phyloP scores from a whole-genome alignment of 2,797 vertebrate genomes.

The Serranus cabrilla region DNA sequence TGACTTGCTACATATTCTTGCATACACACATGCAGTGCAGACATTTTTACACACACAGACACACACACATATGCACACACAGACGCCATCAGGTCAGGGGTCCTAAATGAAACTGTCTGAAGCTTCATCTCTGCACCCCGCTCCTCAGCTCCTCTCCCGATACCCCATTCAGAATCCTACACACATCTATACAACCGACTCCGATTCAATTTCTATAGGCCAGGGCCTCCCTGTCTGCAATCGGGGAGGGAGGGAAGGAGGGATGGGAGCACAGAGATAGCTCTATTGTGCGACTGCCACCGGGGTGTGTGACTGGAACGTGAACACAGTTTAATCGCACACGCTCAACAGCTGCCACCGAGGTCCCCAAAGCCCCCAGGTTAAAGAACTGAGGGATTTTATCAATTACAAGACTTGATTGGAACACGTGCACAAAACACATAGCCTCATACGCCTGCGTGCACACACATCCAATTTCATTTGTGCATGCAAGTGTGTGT shows the following conservation, averaged over 20 bases:
- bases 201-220: slow-evolving; percentile 82
- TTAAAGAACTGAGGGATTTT: slow-evolving; percentile 76
- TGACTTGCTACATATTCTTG: not conserved
- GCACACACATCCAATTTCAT: slow-evolving; percentile 62
- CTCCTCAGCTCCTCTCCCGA: slow-evolving; percentile 52
- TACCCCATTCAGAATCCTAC: slow-evolving; percentile 61
- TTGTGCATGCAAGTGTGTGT: slow-evolving; percentile 13
- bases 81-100: slow-evolving; percentile 75
- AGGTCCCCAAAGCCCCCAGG: slow-evolving; percentile 75
- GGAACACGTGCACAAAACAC: slow-evolving; percentile 69
- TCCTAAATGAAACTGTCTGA: slow-evolving; percentile 83
- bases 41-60: slow-evolving; percentile 25
- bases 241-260: slow-evolving; percentile 55
- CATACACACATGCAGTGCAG: slow-evolving; percentile 11
- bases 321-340: slow-evolving; percentile 80
- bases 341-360: slow-evolving; percentile 80
- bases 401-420: slow-evolving; percentile 81
- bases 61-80: slow-evolving; percentile 38
- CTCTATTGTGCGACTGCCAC: slow-evolving; percentile 84
- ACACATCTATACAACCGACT: slow-evolving; percentile 68
- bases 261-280: slow-evolving; percentile 70
- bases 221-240: slow-evolving; percentile 68
- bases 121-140: slow-evolving; percentile 64
- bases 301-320: slow-evolving; percentile 70
- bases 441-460: slow-evolving; percentile 50